phyloP scores from a whole-genome alignment of 2,113 vertebrate species.

The Stictonetta naevosa region DNA sequence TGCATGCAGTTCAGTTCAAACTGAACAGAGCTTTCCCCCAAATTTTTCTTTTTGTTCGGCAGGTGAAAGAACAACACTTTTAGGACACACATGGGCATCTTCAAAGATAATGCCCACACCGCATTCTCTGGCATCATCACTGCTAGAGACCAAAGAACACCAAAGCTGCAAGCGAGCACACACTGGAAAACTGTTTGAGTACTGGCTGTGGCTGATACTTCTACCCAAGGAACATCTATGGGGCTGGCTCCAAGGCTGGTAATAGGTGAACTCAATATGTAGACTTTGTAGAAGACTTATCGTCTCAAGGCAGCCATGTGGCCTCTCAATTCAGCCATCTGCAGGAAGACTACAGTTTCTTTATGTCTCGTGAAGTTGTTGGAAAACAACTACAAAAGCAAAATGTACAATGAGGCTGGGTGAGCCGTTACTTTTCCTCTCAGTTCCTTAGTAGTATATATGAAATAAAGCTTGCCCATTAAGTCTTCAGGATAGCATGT shows the following conservation, averaged over 20 bases:
- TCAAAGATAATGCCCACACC: background rate
- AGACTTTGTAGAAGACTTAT: background rate
- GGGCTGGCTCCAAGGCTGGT: background rate
- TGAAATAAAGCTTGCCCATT: background rate
- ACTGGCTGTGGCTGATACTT: background rate
- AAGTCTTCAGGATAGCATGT: background rate
- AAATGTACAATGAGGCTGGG: background rate
- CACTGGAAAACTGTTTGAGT: background rate
- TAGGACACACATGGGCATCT: background rate
- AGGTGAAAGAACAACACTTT: background rate
- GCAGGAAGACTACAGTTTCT: background rate
- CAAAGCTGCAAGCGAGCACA: background rate
- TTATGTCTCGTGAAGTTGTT: background rate
- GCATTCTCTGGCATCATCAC: background rate
- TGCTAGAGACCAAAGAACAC: background rate
- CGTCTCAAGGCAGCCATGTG: background rate
- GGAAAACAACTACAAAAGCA: background rate
- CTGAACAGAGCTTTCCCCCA: fast-evolving
- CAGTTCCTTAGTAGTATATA: background rate
- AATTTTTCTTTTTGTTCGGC: background rate
- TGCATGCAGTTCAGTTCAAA: background rate
- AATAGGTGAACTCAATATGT: background rate
- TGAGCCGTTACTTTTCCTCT: background rate
- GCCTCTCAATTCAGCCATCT: background rate
- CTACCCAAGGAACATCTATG: background rate